These are phyloP conservation scores for Glyptemys insculpta DNA, from an alignment of 2,797 vertebrate genomes.

Conservation along the genomic window DNA sequence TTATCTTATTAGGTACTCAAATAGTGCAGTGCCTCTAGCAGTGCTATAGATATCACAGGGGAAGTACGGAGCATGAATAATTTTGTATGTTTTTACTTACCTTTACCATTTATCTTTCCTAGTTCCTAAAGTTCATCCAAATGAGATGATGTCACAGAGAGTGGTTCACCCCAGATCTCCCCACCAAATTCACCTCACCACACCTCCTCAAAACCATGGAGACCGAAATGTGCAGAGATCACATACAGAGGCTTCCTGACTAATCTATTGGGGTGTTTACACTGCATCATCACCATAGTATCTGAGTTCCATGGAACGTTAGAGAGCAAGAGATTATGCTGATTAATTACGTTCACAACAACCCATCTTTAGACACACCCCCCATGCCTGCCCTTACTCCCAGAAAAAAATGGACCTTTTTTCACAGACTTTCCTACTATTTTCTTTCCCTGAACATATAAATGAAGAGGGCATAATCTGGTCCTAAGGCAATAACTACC, in stretches of 20 bases:
- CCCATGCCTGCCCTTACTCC: too few relatives aligned
- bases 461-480: too few relatives aligned
- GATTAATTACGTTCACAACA: neutral
- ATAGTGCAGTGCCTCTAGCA: neutral
- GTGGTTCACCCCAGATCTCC: too few relatives aligned
- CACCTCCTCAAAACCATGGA: neutral
- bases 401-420: too few relatives aligned
- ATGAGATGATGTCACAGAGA: too few relatives aligned
- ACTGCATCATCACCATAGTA: neutral
- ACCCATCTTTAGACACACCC: neutral
- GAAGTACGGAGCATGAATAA: neutral
- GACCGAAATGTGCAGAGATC: neutral
- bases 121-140: neutral
- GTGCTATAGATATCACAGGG: neutral
- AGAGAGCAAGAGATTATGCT: neutral
- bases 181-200: accelerated
- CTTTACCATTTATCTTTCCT: neutral
- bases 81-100: accelerated
- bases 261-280: neutral
- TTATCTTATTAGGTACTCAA: neutral
- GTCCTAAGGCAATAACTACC: too few relatives aligned
- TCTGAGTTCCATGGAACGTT: neutral
- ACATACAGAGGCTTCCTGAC: neutral
- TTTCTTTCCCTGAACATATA: too few relatives aligned
- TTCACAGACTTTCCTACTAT: too few relatives aligned